These are phyloP conservation scores for Jaculus jaculus DNA, from an alignment of 2,113 vertebrate genomes.

Conservation along the genomic window DNA sequence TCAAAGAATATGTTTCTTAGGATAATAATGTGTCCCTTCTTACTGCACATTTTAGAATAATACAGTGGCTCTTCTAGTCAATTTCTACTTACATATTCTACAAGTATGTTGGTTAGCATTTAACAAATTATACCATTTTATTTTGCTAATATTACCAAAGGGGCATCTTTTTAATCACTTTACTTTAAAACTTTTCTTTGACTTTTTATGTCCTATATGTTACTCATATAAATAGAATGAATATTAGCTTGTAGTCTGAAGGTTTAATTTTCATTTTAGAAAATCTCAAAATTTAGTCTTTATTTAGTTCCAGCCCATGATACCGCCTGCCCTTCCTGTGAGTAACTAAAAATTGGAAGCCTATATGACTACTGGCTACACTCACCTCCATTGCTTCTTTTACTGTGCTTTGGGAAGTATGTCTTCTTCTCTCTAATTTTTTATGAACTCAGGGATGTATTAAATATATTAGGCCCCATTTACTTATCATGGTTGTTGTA, in stretches of 20 bases:
- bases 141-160: neutral
- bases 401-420: neutral
- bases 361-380: neutral
- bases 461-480: neutral
- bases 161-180: neutral
- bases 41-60: conserved; percentile 5
- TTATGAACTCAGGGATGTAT: neutral
- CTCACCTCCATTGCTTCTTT: neutral
- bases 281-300: neutral
- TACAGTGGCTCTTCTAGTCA: neutral
- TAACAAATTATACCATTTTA: neutral
- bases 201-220: neutral
- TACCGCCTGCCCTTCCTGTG: neutral
- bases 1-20: neutral
- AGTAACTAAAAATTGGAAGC: neutral
- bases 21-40: neutral
- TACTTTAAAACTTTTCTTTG: neutral
- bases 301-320: neutral
- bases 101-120: neutral
- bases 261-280: conserved; percentile 15
- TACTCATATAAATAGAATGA: neutral
- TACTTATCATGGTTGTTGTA: neutral
- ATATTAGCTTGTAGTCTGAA: neutral
- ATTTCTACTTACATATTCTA: neutral
- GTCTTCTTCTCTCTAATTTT: neutral